These are phyloP conservation scores for Notiomystis cincta DNA, from an alignment of 2,113 vertebrate species.

Conservation along the genomic window DNA sequence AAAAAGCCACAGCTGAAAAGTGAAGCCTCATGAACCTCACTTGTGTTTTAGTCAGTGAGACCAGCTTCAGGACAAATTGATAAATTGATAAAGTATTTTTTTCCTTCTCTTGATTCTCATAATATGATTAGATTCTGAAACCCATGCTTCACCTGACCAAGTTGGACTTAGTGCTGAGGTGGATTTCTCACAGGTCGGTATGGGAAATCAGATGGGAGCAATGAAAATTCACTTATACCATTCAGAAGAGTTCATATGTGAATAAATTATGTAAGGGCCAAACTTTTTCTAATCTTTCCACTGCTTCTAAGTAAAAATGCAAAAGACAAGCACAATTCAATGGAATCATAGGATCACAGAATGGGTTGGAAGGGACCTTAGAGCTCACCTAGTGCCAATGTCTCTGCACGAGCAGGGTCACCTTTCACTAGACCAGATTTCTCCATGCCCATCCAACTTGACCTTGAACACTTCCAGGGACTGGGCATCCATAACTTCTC, in stretches of 20 bases:
- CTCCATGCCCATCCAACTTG: neutral
- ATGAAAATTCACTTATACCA: neutral
- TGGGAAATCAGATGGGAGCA: neutral
- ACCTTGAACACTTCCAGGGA: neutral
- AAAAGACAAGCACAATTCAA: neutral
- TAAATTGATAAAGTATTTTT: neutral
- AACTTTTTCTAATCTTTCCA: neutral
- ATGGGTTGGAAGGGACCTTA: neutral
- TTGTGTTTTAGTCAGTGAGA: neutral
- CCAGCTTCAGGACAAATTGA: neutral
- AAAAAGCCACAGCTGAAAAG: neutral
- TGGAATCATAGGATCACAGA: neutral
- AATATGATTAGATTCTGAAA: neutral
- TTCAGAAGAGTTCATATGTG: neutral
- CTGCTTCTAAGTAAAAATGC: neutral
- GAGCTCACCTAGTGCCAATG: neutral
- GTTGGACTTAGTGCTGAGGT: neutral
- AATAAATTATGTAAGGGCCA: neutral
- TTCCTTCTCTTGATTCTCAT: neutral
- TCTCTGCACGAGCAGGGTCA: neutral
- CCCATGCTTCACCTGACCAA: neutral
- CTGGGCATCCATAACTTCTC: neutral
- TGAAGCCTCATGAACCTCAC: neutral
- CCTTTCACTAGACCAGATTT: neutral
- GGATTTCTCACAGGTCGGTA: neutral